Percentiles rank a stretch among this genome's conserved stretches.
Conservation (phyloP, 2,113 vertebrate genomes). For the Tragelaphus buxtoni region DNA sequence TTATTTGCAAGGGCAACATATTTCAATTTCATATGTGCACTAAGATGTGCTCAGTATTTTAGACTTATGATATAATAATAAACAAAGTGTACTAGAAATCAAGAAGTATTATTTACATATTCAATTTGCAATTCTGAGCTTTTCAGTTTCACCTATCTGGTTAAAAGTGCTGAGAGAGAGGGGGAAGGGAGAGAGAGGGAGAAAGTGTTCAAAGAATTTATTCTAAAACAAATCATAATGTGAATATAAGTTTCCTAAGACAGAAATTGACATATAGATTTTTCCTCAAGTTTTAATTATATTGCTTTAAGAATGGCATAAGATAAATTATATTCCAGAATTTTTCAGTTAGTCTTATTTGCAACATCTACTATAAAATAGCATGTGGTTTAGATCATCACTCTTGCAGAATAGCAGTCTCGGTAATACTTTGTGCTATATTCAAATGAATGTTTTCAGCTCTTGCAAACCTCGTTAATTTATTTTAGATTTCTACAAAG, state of each 20-base stretch:
- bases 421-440: not conserved
- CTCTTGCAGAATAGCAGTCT: not conserved
- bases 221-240: not conserved
- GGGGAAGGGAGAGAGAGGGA: not conserved
- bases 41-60: not conserved
- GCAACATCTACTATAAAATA: not conserved
- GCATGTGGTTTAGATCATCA: not conserved
- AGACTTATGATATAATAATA: not conserved
- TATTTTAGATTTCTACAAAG: not conserved
- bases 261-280: not conserved
- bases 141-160: not conserved
- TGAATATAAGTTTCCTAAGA: not conserved
- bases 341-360: not conserved
- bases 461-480: not conserved
- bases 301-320: not conserved
- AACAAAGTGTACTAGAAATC: not conserved
- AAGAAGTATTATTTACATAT: not conserved
- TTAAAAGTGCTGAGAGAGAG: not conserved
- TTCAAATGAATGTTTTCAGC: not conserved
- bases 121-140: not conserved
- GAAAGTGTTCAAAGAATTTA: not conserved
- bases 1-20: not conserved
- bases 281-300: not conserved
- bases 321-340: not conserved
- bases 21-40: not conserved